phyloP scores from a whole-genome alignment of 2,888 invertebrate species.

The Acheta domesticus region DNA sequence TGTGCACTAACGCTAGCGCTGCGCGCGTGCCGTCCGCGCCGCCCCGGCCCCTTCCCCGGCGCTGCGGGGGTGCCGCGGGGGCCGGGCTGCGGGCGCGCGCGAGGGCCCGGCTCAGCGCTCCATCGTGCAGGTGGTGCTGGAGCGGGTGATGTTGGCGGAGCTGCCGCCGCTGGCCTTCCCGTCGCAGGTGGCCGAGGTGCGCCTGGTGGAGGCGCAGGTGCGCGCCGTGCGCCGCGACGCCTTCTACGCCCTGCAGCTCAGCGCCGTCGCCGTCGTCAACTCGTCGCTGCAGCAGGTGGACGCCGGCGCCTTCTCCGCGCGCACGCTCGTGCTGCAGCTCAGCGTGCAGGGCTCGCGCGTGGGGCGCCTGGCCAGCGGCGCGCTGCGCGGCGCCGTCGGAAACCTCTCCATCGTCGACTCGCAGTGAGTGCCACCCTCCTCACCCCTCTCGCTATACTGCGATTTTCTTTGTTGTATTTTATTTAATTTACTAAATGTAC shows the following conservation, averaged over 20 bases:
- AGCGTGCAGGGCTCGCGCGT: constrained; percentile 59
- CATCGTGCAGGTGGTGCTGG: constrained; percentile 60
- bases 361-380: constrained; percentile 54
- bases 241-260: constrained; percentile 64
- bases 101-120: constrained; percentile 56
- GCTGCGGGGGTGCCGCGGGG: constrained; percentile 59
- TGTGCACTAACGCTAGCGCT: too few relatives aligned
- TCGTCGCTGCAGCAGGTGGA: constrained; percentile 59
- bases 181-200: constrained; percentile 60
- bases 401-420: constrained; percentile 64
- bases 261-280: constrained; percentile 59
- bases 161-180: constrained; percentile 62
- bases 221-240: constrained; percentile 59
- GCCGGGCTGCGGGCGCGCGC: constrained; percentile 53
- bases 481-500: too few relatives aligned
- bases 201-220: constrained; percentile 51
- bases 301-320: constrained; percentile 61
- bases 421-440: constrained; percentile 39
- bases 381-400: constrained; percentile 61
- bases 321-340: constrained; percentile 60
- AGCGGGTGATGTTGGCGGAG: constrained; percentile 57
- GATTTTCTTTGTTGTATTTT: too few relatives aligned
- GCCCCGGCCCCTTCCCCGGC: constrained; percentile 56
- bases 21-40: constrained; percentile 45
- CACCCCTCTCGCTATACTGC: too few relatives aligned